phyloP scores from a whole-genome alignment of 2,113 vertebrate species.

The Puma concolor region DNA sequence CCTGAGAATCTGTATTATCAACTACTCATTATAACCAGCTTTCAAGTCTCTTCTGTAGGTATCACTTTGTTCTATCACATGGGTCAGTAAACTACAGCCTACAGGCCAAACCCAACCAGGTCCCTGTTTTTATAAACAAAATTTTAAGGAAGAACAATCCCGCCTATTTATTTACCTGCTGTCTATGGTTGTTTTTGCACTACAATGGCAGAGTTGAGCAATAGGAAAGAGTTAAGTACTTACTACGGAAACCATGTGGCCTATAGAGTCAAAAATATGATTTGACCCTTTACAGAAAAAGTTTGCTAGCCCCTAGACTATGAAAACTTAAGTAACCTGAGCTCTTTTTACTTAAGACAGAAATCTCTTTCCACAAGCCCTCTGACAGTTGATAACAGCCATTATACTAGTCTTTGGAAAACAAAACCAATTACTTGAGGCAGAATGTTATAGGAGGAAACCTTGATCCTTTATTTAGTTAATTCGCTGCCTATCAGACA shows the following conservation, averaged over 20 bases:
- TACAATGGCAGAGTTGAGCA: not conserved
- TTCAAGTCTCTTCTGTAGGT: not conserved
- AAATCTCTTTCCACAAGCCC: not conserved
- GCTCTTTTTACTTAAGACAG: not conserved
- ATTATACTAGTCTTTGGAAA: not conserved
- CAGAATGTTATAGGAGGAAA: not conserved
- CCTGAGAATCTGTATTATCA: not conserved
- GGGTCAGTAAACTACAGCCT: not conserved
- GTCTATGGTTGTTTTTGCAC: not conserved
- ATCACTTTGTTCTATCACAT: not conserved
- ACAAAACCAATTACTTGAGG: slow-evolving; percentile 29
- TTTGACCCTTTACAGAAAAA: slow-evolving; percentile 17
- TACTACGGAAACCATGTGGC: not conserved
- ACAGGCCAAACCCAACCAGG: not conserved
- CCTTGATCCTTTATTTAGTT: not conserved
- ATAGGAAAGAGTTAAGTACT: not conserved
- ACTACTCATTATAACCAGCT: not conserved
- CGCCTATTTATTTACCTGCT: not conserved
- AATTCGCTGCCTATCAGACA: not conserved
- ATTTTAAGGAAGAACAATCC: not conserved
- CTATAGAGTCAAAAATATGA: not conserved
- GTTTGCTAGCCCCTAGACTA: not conserved
- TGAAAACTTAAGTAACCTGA: not conserved
- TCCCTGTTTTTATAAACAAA: not conserved
- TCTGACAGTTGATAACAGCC: not conserved